Percentiles rank a stretch among this genome's conserved stretches.
Evolutionary conservation across 2,797 vertebrate genomes (phyloP).

Genomic region (Pelochelys cantorii): DNA sequence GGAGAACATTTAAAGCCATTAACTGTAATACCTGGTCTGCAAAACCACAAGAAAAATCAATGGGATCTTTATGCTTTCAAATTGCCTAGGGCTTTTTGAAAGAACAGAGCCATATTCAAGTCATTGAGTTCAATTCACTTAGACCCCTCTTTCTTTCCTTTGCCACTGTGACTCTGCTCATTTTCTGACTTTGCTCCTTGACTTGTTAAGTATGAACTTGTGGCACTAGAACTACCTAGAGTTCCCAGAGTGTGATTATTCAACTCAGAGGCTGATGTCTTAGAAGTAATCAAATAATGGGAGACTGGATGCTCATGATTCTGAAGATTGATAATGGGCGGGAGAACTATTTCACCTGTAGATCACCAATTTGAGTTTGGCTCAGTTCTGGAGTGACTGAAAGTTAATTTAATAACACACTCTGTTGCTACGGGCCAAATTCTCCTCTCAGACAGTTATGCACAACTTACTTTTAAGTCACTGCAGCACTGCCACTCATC

Average conservation of each 20-base stretch:
- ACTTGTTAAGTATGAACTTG: background rate
- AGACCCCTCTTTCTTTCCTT: background rate
- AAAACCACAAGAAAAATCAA: background rate
- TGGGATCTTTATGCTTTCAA: background rate
- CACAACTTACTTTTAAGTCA: conserved; percentile 28
- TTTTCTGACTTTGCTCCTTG: background rate
- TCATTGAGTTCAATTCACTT: background rate
- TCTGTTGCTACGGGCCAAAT: background rate
- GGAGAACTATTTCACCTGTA: background rate
- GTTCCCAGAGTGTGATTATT: background rate
- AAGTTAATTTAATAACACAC: background rate
- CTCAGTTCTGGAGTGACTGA: background rate
- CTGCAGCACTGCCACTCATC: conserved; percentile 1
- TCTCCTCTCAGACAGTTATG: conserved; percentile 8
- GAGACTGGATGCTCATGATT: background rate
- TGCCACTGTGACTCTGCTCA: background rate
- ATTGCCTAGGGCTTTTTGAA: background rate
- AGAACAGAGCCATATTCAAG: background rate
- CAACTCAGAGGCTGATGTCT: background rate
- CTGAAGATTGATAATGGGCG: fast-evolving
- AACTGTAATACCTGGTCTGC: background rate
- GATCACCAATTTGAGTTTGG: background rate
- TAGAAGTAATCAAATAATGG: background rate
- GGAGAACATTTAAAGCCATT: background rate
- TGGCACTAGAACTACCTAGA: background rate